Conservation (phyloP, 2,888 invertebrate species). For the Agrochola lychnidis region DNA sequence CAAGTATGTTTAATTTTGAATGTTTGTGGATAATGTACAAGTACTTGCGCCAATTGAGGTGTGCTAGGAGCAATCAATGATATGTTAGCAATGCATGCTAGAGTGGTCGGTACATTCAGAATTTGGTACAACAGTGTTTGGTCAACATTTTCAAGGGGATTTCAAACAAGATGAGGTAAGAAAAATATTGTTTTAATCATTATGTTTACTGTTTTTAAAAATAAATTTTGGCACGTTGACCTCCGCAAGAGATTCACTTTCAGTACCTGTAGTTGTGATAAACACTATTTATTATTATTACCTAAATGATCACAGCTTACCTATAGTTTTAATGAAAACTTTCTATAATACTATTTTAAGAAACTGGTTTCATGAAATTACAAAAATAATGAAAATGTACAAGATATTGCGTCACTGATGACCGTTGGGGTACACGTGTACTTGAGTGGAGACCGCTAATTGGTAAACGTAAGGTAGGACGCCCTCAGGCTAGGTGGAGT, state of each 20-base stretch:
- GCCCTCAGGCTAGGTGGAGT: too few species aligned
- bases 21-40: constrained; percentile 72
- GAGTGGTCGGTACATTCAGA: constrained; percentile 57
- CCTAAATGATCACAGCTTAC: not conserved
- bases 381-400: not conserved
- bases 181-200: constrained; percentile 69
- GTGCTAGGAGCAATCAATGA: constrained; percentile 53
- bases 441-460: too few species aligned
- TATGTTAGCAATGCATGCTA: constrained; percentile 56
- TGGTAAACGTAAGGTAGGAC: too few species aligned
- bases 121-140: constrained; percentile 69
- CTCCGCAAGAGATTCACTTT: constrained; percentile 58
- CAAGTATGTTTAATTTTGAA: constrained; percentile 65
- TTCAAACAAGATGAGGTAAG: constrained; percentile 72
- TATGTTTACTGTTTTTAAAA: constrained; percentile 48
- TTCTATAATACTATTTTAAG: not conserved
- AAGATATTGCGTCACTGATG: not conserved
- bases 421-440: too few species aligned
- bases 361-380: not conserved
- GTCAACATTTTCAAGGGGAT: constrained; percentile 69
- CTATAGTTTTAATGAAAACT: not conserved
- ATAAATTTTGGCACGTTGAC: constrained; percentile 36
- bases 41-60: constrained; percentile 62
- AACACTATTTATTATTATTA: not conserved
- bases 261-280: not conserved